A percentile compares a stretch with the other conserved stretches of the same genome.
Conservation (phyloP, 2,113 vertebrate species). For the Hucho hucho region DNA sequence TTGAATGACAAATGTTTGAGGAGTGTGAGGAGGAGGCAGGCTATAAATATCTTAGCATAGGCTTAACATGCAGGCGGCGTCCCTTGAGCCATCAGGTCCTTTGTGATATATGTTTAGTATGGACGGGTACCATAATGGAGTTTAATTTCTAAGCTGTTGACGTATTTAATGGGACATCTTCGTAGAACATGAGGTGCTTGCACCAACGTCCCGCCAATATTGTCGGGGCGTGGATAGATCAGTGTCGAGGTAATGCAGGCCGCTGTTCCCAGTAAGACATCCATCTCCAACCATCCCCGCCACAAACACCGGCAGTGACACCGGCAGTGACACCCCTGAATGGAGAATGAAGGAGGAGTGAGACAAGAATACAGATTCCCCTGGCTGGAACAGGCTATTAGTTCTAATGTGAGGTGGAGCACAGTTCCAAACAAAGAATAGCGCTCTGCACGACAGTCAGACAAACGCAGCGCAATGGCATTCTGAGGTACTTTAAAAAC, state of each 20-base stretch:
- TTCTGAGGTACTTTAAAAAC: not conserved
- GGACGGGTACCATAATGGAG: not conserved
- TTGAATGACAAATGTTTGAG: slow-evolving; percentile 12
- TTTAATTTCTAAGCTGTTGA: slow-evolving; percentile 14
- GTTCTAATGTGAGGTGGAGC: not conserved
- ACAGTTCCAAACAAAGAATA: not conserved
- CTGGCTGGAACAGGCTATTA: not conserved
- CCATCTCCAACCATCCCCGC: slow-evolving; percentile 55
- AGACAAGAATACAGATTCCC: not conserved
- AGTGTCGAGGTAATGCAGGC: slow-evolving; percentile 57
- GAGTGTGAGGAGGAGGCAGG: slow-evolving; percentile 22
- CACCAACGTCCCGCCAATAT: slow-evolving; percentile 58
- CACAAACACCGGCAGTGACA: slow-evolving; percentile 75
- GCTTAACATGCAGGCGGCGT: slow-evolving; percentile 27
- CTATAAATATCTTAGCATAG: slow-evolving; percentile 16
- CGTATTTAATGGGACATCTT: slow-evolving; percentile 58
- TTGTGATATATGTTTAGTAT: not conserved
- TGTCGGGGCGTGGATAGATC: slow-evolving; percentile 64
- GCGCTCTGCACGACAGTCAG: not conserved
- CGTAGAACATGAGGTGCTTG: slow-evolving; percentile 59
- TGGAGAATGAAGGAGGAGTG: not conserved
- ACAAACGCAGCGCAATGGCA: not conserved
- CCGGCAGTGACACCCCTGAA: slow-evolving; percentile 51
- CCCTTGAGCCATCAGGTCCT: not conserved
- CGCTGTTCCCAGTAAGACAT: slow-evolving; percentile 65